These are phyloP conservation scores for Hippocampus comes DNA, from an alignment of 2,113 vertebrate genomes.

Conservation along the genomic window DNA sequence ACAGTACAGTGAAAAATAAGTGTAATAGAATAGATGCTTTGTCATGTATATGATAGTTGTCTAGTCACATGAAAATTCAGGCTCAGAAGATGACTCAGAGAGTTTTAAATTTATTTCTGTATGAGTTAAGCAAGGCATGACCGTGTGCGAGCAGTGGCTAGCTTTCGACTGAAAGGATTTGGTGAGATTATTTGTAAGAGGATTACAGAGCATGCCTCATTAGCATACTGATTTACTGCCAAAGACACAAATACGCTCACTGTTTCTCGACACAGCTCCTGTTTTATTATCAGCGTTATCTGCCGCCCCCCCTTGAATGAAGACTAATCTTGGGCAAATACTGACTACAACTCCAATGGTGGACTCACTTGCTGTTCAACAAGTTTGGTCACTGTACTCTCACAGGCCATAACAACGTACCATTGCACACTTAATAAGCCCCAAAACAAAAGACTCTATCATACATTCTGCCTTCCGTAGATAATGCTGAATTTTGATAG, in stretches of 20 bases:
- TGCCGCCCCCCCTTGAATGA: constrained; percentile 11
- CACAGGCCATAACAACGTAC: not conserved
- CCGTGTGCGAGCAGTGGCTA: constrained; percentile 52
- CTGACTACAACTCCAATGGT: constrained; percentile 5
- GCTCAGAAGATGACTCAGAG: constrained; percentile 4
- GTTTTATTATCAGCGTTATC: constrained; percentile 25
- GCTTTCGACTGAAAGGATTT: constrained; percentile 60
- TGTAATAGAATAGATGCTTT: not conserved
- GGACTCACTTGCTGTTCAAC: constrained; percentile 31
- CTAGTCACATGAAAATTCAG: not conserved
- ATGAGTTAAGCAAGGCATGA: constrained; percentile 42
- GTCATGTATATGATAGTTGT: not conserved
- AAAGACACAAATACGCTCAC: constrained; percentile 62
- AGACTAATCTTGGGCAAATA: constrained; percentile 19
- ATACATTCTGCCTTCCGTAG: not conserved
- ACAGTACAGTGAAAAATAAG: not conserved
- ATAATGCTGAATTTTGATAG: not conserved
- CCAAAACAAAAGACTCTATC: not conserved
- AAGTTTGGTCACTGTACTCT: not conserved
- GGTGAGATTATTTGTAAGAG: constrained; percentile 69
- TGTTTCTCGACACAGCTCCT: constrained; percentile 27
- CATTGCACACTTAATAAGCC: not conserved
- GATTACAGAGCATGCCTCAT: constrained; percentile 73
- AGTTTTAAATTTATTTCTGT: not conserved
- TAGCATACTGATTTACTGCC: constrained; percentile 71